Percentiles rank a stretch among this genome's conserved stretches.
phyloP scores from a whole-genome alignment of 2,888 invertebrate genomes.

The Sarcophaga caerulescens region DNA sequence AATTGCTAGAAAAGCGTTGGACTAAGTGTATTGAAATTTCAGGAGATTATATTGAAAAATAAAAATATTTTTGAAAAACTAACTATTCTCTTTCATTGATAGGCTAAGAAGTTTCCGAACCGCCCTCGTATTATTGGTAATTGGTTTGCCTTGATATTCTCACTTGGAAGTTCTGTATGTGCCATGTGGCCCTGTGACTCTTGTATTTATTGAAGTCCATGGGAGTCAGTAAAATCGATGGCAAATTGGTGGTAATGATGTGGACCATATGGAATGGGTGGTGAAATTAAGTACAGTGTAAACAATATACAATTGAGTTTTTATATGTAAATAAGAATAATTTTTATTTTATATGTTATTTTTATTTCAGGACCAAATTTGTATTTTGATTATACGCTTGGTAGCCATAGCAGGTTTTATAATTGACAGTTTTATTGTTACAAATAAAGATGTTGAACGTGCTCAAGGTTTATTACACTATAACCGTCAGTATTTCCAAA shows the following conservation, averaged over 20 bases:
- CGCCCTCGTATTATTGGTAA: constrained; percentile 98
- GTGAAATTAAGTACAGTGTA: constrained; percentile 85
- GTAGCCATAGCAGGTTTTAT: constrained; percentile 94
- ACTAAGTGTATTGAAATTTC: too few species aligned
- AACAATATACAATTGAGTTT: too few species aligned
- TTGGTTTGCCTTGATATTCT: constrained; percentile 97
- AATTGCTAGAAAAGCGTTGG: too few species aligned
- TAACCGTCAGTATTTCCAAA: constrained; percentile 85
- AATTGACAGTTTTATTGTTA: constrained; percentile 92
- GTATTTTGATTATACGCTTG: constrained; percentile 90
- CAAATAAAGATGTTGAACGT: constrained; percentile 85
- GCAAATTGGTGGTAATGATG: constrained; percentile 89
- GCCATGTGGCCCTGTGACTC: constrained; percentile 97
- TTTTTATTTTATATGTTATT: constrained; percentile 18
- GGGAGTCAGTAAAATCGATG: constrained; percentile 85
- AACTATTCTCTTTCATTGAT: too few species aligned
- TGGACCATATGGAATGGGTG: constrained; percentile 99
- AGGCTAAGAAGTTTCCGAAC: too few species aligned
- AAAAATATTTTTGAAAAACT: too few species aligned
- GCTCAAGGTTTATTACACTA: constrained; percentile 95
- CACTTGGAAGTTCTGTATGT: constrained; percentile 94
- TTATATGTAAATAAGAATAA: background rate
- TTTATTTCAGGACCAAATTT: constrained; percentile 89
- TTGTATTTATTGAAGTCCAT: constrained; percentile 85
- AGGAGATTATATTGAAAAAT: too few species aligned